These are phyloP conservation scores for Aspidoscelis tigris DNA, from an alignment of 2,113 vertebrate genomes.

Conservation along the genomic window DNA sequence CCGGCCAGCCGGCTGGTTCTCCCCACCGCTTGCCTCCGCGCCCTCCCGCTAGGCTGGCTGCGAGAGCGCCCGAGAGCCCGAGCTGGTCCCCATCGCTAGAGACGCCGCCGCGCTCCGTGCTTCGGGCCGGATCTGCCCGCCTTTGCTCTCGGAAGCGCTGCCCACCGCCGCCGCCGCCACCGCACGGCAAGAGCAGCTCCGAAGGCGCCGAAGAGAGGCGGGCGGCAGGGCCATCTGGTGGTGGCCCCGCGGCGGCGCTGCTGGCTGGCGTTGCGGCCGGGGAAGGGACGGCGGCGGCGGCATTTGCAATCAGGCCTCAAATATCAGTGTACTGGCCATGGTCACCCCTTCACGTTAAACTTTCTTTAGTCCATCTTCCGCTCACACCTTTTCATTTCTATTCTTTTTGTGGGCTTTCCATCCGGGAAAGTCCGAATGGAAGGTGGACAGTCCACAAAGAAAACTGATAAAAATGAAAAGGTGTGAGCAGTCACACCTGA, in stretches of 20 bases:
- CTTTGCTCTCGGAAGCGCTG: constrained; percentile 25
- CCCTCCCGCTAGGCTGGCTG: not conserved
- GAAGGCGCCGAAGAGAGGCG: not conserved
- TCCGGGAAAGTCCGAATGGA: too few relatives aligned
- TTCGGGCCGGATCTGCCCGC: constrained; percentile 19
- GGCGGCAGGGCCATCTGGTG: constrained; percentile 25
- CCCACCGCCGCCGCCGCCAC: constrained; percentile 1
- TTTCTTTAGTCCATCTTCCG: too few relatives aligned
- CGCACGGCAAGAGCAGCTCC: not conserved
- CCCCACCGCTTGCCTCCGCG: too few relatives aligned
- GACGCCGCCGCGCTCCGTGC: not conserved
- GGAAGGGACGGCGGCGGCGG: not conserved
- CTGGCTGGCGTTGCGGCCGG: not conserved
- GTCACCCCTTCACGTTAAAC: too few relatives aligned
- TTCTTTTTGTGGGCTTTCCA: too few relatives aligned
- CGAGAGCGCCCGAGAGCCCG: not conserved
- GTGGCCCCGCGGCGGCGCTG: not conserved
- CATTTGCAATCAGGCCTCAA: too few relatives aligned
- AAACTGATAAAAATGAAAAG: too few relatives aligned
- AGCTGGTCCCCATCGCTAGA: not conserved
- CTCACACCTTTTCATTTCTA: too few relatives aligned
- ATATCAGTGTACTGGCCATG: too few relatives aligned
- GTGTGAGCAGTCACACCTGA: too few relatives aligned
- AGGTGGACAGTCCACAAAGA: too few relatives aligned
- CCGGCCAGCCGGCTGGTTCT: not conserved